Conservation (phyloP, 2,888 invertebrate genomes). For the Microctonus brassicae region DNA sequence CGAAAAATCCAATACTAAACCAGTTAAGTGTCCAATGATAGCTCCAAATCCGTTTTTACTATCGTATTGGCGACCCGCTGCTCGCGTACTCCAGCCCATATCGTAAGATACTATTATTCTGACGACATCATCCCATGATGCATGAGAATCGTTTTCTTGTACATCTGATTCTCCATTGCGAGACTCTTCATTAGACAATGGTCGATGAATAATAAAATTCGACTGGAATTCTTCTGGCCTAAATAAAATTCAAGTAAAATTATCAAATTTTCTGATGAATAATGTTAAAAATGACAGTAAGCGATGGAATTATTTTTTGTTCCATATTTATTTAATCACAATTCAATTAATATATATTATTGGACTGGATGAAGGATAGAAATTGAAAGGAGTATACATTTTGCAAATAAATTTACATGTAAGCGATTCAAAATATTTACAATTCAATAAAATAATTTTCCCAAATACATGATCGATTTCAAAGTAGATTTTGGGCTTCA, state of each 20-base stretch:
- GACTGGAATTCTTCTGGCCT: not conserved
- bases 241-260: no score
- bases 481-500: no score
- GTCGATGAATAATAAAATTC: not conserved
- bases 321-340: not conserved
- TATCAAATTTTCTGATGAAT: no score
- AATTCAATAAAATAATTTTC: not conserved
- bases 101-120: conserved; percentile 46
- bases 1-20: no score
- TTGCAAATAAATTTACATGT: not conserved
- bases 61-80: conserved; percentile 47
- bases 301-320: not conserved
- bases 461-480: not conserved
- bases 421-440: not conserved
- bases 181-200: not conserved
- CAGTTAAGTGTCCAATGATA: conserved; percentile 44
- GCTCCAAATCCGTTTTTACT: conserved; percentile 47
- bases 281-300: not conserved
- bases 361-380: no score
- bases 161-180: not conserved
- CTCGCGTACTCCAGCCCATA: conserved; percentile 51
- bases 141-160: not conserved
- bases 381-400: not conserved
- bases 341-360: not conserved
- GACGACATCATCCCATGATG: conserved; percentile 33